Conservation (phyloP, 1,140 invertebrate genomes). For the Trichoplusia ni region DNA sequence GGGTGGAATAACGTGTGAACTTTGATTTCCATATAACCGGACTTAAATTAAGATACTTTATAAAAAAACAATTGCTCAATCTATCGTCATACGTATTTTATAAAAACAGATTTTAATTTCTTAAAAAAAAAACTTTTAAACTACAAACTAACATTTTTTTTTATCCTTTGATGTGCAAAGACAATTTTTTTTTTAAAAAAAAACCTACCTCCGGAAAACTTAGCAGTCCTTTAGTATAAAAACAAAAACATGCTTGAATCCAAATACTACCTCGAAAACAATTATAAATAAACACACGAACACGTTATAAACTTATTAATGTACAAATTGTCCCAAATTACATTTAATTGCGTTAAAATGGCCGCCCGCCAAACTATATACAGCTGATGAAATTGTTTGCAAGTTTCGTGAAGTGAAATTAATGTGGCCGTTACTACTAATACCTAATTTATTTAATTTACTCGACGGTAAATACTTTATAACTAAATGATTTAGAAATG, state of each 20-base stretch:
- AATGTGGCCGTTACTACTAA: neutral
- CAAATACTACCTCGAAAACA: neutral
- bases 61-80: slow-evolving; percentile 1
- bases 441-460: neutral
- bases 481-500: too few species aligned
- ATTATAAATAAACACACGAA: slow-evolving; percentile 14
- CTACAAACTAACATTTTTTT: too few species aligned
- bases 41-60: neutral
- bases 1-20: neutral
- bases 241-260: neutral
- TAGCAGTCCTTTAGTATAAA: neutral
- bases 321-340: slow-evolving; percentile 14
- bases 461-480: too few species aligned
- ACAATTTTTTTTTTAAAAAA: neutral
- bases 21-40: slow-evolving; percentile 3
- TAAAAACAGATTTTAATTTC: too few species aligned
- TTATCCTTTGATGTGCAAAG: too few species aligned
- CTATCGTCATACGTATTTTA: neutral
- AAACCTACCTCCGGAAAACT: too few species aligned
- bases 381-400: slow-evolving; percentile 33
- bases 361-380: slow-evolving; percentile 32
- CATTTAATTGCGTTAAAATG: slow-evolving; percentile 39
- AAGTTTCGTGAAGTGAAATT: slow-evolving; percentile 23
- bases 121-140: too few species aligned
- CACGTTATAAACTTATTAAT: neutral